Base-by-base conservation (phyloP, 2,888 invertebrate genomes). In the Watsonalla binaria region DNA sequence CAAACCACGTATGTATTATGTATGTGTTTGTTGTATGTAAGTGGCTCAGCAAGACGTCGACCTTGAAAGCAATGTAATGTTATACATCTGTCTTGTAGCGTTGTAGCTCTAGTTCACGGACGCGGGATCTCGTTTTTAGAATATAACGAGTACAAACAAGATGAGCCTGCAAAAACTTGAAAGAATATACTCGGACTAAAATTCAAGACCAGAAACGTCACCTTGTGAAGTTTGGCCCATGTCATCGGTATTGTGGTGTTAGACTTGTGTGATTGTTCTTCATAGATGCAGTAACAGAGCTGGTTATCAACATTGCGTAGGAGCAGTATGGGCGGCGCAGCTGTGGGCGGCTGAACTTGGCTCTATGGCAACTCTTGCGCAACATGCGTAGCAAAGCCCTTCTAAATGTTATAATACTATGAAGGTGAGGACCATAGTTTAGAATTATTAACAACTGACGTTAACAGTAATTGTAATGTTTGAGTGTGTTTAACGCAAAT, bases 341-440 rank as follows among this genome's bases (percentile, higher is more conserved):
- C 66, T 65, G 87, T 84, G 79, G 89, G 86, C 78, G 82, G 64
- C 62, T 80, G 81, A 82, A 78, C 85, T 86, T 86, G 87, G 85
- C 82, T 77, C 70, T 66, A 63, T 63, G 61, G 59, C 62, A 54
- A 66, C 68, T 70, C 72, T 86, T 85, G 80, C 80, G 81, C 78
- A 86, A 82, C 66, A 51, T 46, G 54, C 54, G 53, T 59, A 58
- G 52, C 51, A 68, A 63, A 70, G 78, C 80, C 82, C 81, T 82
- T 81, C 78, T 77, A 78, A 73, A 75, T 76, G 74, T 73, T 34
- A 37, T 47, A 45, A 51, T 45, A n/a, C 37, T 34, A 47, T 33
- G 47, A 52, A 33, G 49, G 52, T 45, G 46, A 55, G 15, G 50
- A 46, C 39, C 11, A 46, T 51, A 53, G 4, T 24, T 24, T 24